Evolutionary conservation across 2,113 vertebrate species (phyloP).

Genomic region (Orycteropus afer): DNA sequence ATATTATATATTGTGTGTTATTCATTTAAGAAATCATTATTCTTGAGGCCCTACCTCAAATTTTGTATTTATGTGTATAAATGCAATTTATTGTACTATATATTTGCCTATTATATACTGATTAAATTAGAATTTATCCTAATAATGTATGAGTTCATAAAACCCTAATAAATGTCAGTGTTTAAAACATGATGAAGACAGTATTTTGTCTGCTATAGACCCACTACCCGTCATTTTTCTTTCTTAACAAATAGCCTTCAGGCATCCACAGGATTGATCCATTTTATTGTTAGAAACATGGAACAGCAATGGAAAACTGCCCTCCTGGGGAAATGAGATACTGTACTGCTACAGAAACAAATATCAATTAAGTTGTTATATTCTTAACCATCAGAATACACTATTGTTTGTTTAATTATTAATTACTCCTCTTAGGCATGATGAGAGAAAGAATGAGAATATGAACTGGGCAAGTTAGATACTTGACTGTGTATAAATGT

Average conservation of each 20-base stretch:
- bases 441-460: background rate
- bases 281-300: constrained; percentile 78
- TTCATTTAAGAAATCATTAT: constrained; percentile 94
- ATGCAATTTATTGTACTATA: constrained; percentile 98
- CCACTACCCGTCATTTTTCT: constrained; percentile 55
- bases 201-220: constrained; percentile 58
- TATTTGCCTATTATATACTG: constrained; percentile 97
- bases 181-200: constrained; percentile 86
- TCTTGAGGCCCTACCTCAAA: constrained; percentile 99
- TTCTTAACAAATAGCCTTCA: constrained; percentile 77
- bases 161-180: constrained; percentile 97
- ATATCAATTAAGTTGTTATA: constrained; percentile 78
- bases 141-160: constrained; percentile 93
- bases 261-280: constrained; percentile 74
- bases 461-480: constrained; percentile 48
- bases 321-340: constrained; percentile 74
- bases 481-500: constrained; percentile 13
- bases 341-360: constrained; percentile 77
- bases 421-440: constrained; percentile 58
- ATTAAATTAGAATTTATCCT: constrained; percentile 94
- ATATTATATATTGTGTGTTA: constrained; percentile 90
- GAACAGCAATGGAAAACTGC: constrained; percentile 76
- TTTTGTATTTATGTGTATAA: constrained; percentile 99
- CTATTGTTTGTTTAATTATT: constrained; percentile 77
- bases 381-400: constrained; percentile 77